Evolutionary conservation across 2,797 vertebrate species (phyloP), one percentile per base, ranked within the genome.

Genomic region (Clarias pachynema): DNA sequence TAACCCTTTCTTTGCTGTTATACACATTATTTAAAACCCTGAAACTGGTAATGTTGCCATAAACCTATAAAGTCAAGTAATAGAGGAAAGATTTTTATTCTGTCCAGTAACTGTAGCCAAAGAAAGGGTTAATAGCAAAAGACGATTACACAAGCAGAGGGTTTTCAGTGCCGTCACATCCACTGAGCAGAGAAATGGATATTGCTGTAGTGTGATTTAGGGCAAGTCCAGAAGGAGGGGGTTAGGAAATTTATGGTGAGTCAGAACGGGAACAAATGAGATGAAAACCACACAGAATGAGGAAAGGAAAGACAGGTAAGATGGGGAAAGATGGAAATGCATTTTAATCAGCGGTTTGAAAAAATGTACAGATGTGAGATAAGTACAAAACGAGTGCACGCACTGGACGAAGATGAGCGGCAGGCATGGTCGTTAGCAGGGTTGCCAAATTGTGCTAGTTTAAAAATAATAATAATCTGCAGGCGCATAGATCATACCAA

Each of bases 171-270:
- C 44, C 1, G 44, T 15, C 12, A 5, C 5, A 49, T 12, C 22
- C 70, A 44, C 70, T 49, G 40, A 49, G 37, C 40, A 49, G 70
- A 77, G 74, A 56, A 34, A 59, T 77, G 74, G 29, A 77, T 10
- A 18, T 14, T 74, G 72, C 72, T 56, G 72, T 74, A 56, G 72
- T 26, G 44, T 56, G 26, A 75, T 18, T 75, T 75, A 75, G 72
- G 49, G 9, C 15, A 4, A 74, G 72, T 56, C 72, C 72, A 29
- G 72, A 75, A 20, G 72, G 72, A 73, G 44, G 26, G 20, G n/a
- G 72, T 8, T 8, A 16, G 26, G 49, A 57, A 31, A 57, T 57
- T 18, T 60, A 15, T 78, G 29, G 29, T 4, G 6, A 78, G 26
- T 77, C 18, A 29, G 26, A 72, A 15, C 24, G 3, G 44, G 18